Evolutionary conservation across 2,113 vertebrate species (phyloP).

Genomic region (rat (Rattus norvegicus)): GRCr8 NC_086022.1:169172001-169172500

Average conservation of each 20-base stretch:
- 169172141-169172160: background rate
- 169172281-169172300: too few relatives aligned
- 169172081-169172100: background rate
- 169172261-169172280: background rate
- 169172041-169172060: background rate
- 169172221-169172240: background rate
- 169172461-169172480: too few relatives aligned
- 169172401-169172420: background rate
- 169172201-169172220: background rate
- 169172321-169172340: background rate
- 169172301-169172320: background rate
- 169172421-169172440: background rate
- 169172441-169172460: background rate
- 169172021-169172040: background rate
- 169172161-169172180: background rate
- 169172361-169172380: background rate
- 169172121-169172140: background rate
- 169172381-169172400: too few relatives aligned
- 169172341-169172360: background rate
- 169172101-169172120: background rate
- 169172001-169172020: background rate
- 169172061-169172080: background rate
- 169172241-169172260: too few relatives aligned
- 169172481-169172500: too few relatives aligned
- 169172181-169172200: background rate